Evolutionary conservation across 2,888 invertebrate species (phyloP).

Genomic region (Leptopilina myrica): DNA sequence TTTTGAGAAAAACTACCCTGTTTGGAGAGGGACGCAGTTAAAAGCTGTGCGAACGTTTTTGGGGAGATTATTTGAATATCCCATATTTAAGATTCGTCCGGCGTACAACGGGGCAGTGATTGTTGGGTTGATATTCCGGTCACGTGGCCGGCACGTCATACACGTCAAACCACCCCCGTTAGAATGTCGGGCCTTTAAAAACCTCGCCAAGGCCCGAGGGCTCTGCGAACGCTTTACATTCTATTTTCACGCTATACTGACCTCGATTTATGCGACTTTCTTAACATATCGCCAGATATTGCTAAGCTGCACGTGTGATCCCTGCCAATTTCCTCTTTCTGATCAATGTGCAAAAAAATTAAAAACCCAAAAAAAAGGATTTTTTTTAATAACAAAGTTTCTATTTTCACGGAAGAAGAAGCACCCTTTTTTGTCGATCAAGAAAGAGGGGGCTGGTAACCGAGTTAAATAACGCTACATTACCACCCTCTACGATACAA

Average conservation of each 20-base stretch:
- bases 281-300: slow-evolving; percentile 71
- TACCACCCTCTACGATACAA: slow-evolving; percentile 71
- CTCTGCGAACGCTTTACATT: slow-evolving; percentile 71
- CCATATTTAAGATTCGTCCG: slow-evolving; percentile 74
- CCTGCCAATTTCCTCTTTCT: neutral
- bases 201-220: slow-evolving; percentile 53
- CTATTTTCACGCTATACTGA: slow-evolving; percentile 76
- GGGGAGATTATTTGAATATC: slow-evolving; percentile 73
- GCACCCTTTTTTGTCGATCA: slow-evolving; percentile 66
- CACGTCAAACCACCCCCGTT: slow-evolving; percentile 71
- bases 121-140: slow-evolving; percentile 73
- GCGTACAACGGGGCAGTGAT: slow-evolving; percentile 74
- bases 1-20: neutral
- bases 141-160: slow-evolving; percentile 76
- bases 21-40: slow-evolving; percentile 27
- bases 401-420: slow-evolving; percentile 75
- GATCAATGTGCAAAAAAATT: no score
- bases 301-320: slow-evolving; percentile 67
- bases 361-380: no score
- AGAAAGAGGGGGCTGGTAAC: slow-evolving; percentile 62
- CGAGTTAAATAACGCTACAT: slow-evolving; percentile 76
- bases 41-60: slow-evolving; percentile 44
- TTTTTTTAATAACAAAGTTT: no score
- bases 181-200: slow-evolving; percentile 43
- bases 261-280: slow-evolving; percentile 72